Base-by-base conservation (phyloP, 2,113 vertebrate genomes). In the Datnioides undecimradiatus region DNA sequence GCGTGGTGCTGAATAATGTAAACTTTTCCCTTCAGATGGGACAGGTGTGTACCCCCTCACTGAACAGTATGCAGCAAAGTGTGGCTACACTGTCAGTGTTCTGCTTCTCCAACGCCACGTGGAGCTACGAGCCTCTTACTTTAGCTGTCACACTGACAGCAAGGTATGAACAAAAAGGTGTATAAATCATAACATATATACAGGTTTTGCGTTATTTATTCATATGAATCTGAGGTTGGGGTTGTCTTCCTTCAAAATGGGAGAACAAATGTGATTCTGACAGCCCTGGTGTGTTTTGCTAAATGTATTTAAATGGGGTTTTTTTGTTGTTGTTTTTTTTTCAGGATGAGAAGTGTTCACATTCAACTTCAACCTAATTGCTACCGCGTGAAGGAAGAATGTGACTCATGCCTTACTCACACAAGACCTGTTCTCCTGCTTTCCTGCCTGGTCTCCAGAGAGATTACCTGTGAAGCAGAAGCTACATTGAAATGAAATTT, bases 401-500 rank as follows among this genome's bases (percentile, higher is more conserved):
- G 66, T 48, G 0, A 25, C 16, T 8, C 81, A 86, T 51, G n/a
- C 46, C 1, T 33, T 94, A n/a, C n/a, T n/a, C n/a, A 14, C 86
- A 82, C 13, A 85, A 91, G 51, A 90, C 87, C 40, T 71, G 68
- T 58, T 45, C 60, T 4, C 69, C 79, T 0, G 16, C 68, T 5
- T 60, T 80, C 0, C 60, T n/a, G n/a, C 64, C 0, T 93, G 90
- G 88, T 79, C 90, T 36, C 90, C 10, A 88, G 90, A 71, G 92
- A 94, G 45, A 62, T 94, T 11, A 43, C 76, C 34, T 95, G 94
- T 85, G 92, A 94, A 60, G 34, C 63, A n/a, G n/a, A 12, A 93
- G 93, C 86, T 95, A 94, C 84, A 93, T 95, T 91, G 94, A 95
- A 77, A 93, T 93, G n/a, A 68, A 27, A 58, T 6, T 19, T 21